Conservation (phyloP, 2,113 vertebrate genomes). For the Circaetus cinerascens region DNA sequence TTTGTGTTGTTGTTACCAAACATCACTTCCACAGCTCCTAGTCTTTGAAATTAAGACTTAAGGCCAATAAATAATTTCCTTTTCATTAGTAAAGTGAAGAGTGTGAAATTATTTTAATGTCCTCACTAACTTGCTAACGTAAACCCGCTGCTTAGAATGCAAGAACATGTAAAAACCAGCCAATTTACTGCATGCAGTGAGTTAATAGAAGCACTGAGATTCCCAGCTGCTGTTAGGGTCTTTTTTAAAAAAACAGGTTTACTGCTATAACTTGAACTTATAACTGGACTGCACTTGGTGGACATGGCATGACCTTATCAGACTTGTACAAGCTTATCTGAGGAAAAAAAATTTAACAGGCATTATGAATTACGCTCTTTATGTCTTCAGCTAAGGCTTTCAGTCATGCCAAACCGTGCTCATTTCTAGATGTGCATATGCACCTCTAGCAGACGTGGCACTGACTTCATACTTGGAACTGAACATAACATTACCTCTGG, state of each 20-base stretch:
- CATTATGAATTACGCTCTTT: background rate
- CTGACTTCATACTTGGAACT: background rate
- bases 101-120: background rate
- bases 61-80: background rate
- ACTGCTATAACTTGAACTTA: background rate
- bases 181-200: background rate
- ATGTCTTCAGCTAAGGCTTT: background rate
- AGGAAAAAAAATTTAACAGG: background rate
- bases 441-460: rapidly evolving
- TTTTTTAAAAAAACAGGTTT: background rate
- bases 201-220: background rate
- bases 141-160: background rate
- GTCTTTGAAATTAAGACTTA: background rate
- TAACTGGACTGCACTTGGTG: background rate
- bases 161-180: background rate
- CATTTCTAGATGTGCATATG: background rate
- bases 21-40: background rate
- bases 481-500: background rate
- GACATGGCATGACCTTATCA: background rate
- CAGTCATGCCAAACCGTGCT: background rate
- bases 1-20: background rate
- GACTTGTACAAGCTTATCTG: background rate
- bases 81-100: background rate
- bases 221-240: background rate
- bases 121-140: background rate